Evolutionary conservation across 2,113 vertebrate genomes (phyloP).

Genomic region (Sylvietta virens): DNA sequence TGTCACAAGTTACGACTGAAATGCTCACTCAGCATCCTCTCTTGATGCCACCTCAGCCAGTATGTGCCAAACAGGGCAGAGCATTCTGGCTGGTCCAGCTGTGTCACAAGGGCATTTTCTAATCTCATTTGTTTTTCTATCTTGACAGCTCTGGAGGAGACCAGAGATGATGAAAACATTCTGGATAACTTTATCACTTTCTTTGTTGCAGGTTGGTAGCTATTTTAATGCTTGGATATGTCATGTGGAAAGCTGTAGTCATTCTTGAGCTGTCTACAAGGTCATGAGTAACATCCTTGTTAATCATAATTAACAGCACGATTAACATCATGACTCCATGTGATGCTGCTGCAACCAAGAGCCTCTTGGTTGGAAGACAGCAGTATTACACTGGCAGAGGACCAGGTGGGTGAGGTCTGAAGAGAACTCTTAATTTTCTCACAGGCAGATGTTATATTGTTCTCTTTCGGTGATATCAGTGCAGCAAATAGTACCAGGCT

Average conservation of each 20-base stretch:
- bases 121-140: background rate
- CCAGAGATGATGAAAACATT: slow-evolving; percentile 81
- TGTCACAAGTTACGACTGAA: background rate
- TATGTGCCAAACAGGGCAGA: background rate
- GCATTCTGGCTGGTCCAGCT: background rate
- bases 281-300: background rate
- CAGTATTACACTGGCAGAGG: background rate
- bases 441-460: background rate
- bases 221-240: background rate
- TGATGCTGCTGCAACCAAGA: background rate
- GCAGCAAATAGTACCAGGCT: background rate
- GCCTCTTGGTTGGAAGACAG: background rate
- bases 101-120: background rate
- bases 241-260: background rate
- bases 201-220: slow-evolving; percentile 87
- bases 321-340: background rate
- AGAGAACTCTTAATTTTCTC: background rate
- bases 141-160: slow-evolving; percentile 73
- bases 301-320: background rate
- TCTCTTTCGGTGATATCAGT: background rate
- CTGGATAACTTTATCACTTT: slow-evolving; percentile 93
- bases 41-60: fast-evolving
- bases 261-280: background rate
- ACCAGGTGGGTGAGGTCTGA: background rate
- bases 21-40: background rate